Evolutionary conservation across 2,888 invertebrate species (phyloP).

Genomic region (Drosophila cyrtoloma): DNA sequence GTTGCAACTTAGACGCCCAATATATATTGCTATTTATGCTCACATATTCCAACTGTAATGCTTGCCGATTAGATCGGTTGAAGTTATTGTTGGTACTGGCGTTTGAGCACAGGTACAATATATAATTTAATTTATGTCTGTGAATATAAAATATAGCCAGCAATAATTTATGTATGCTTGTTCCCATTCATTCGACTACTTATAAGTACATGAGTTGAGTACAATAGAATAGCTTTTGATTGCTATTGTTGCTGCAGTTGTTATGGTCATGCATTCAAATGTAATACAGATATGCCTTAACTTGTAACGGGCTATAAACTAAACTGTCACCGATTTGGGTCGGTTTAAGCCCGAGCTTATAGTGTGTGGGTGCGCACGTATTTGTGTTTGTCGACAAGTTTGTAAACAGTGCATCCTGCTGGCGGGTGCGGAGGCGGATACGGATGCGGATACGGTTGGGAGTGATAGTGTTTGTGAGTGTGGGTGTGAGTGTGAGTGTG

Average conservation of each 20-base stretch:
- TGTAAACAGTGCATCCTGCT: conserved; percentile 24
- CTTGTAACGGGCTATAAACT: conserved; percentile 64
- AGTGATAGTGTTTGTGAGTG: conserved; percentile 4
- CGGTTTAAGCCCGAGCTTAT: background rate
- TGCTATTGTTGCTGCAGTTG: conserved; percentile 14
- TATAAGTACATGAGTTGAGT: conserved; percentile 34
- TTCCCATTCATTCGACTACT: conserved; percentile 9
- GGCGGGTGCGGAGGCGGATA: background rate
- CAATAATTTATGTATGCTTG: conserved; percentile 1
- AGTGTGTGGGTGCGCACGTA: background rate
- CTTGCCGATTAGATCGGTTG: background rate
- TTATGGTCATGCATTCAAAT: conserved; percentile 45
- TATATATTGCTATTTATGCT: background rate
- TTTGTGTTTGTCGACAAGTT: conserved; percentile 62
- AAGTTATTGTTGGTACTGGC: background rate
- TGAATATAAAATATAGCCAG: background rate
- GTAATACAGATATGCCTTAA: conserved; percentile 52
- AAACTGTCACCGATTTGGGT: conserved; percentile 63
- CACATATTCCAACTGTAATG: background rate
- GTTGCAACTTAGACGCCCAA: background rate
- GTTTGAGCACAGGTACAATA: background rate
- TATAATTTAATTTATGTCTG: conserved; percentile 4
- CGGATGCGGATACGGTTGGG: conserved; percentile 2
- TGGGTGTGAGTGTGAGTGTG: conserved; percentile 10
- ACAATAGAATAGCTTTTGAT: conserved; percentile 29